Evolutionary conservation across 2,113 vertebrate genomes (phyloP).

Genomic region (Heliornis fulica): DNA sequence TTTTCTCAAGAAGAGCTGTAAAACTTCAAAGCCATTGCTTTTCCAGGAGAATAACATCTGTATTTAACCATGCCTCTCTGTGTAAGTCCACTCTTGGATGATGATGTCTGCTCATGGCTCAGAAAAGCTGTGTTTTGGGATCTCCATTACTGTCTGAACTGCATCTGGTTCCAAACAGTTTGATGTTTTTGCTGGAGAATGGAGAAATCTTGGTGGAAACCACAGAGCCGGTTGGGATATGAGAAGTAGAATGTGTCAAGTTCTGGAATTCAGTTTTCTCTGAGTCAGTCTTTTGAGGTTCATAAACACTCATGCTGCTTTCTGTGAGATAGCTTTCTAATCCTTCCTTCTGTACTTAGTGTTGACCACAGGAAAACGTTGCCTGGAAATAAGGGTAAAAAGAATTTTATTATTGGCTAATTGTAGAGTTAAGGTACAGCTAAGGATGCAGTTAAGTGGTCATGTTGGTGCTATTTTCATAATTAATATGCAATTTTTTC

Average conservation of each 20-base stretch:
- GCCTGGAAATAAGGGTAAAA: slow-evolving; percentile 4
- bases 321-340: slow-evolving; percentile 27
- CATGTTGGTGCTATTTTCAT: not conserved
- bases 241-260: slow-evolving; percentile 18
- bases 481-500: not conserved
- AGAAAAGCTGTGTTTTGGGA: slow-evolving; percentile 33
- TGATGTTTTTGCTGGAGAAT: slow-evolving; percentile 18
- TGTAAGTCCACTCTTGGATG: not conserved
- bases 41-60: not conserved
- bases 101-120: slow-evolving; percentile 3
- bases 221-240: not conserved
- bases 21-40: not conserved
- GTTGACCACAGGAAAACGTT: not conserved
- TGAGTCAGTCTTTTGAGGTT: slow-evolving; percentile 61
- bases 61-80: not conserved
- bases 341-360: not conserved
- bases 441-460: not conserved
- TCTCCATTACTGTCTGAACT: slow-evolving; percentile 12
- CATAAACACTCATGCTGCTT: slow-evolving; percentile 14
- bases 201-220: slow-evolving; percentile 22
- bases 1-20: not conserved
- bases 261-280: slow-evolving; percentile 33
- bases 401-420: slow-evolving; percentile 33
- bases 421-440: not conserved
- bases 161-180: slow-evolving; percentile 13